Evolutionary conservation across 2,113 vertebrate genomes (phyloP).

Genomic region (Lepidothrix coronata): DNA sequence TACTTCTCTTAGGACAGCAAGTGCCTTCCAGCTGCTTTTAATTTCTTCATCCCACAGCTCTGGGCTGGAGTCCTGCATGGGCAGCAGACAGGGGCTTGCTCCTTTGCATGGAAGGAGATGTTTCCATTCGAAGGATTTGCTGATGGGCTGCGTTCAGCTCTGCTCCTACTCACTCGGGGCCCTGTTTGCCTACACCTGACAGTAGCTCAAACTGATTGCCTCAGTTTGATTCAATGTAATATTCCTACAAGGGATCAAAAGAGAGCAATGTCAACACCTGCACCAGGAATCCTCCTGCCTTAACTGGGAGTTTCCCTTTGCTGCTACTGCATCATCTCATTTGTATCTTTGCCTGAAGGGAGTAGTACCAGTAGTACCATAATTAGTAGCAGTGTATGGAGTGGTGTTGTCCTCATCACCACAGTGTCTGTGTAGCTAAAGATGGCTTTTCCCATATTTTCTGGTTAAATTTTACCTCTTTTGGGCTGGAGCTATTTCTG

Average conservation of each 20-base stretch:
- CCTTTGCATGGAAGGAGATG: neutral
- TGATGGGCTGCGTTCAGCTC: neutral
- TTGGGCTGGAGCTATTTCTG: neutral
- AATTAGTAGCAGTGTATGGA: neutral
- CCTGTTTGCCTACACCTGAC: neutral
- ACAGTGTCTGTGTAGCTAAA: neutral
- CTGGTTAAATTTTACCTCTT: neutral
- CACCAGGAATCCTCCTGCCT: neutral
- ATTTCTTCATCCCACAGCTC: neutral
- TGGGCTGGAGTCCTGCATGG: fast-evolving
- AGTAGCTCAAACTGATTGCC: neutral
- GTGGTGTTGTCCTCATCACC: neutral
- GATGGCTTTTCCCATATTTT: neutral
- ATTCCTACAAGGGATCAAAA: neutral
- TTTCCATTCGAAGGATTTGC: neutral
- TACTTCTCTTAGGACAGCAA: neutral
- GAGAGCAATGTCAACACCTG: neutral
- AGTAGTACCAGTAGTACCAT: neutral
- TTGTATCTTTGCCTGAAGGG: neutral
- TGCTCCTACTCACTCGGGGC: neutral
- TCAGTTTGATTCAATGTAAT: neutral
- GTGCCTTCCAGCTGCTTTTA: neutral
- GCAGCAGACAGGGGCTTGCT: neutral
- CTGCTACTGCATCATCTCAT: neutral
- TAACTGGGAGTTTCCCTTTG: neutral